These are phyloP conservation scores for Brenthis daphne DNA, from an alignment of 2,888 invertebrate genomes.

Conservation along the genomic window DNA sequence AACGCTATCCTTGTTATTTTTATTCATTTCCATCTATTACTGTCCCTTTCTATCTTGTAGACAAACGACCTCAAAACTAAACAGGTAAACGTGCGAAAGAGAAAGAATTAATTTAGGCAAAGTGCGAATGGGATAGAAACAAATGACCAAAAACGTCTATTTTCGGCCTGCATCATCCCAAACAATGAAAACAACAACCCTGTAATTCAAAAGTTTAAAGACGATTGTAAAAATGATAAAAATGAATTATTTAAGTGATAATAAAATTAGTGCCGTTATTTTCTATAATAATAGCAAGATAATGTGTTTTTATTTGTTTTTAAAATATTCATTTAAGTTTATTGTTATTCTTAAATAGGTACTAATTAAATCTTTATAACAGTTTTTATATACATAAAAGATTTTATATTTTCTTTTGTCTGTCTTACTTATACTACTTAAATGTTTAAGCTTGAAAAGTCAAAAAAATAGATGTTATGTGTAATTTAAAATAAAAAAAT, in stretches of 20 bases:
- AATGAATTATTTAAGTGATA: neutral
- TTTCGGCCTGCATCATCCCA: slow-evolving; percentile 11
- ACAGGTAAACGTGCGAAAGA: slow-evolving; percentile 23
- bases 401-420: too few species aligned
- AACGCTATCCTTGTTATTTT: slow-evolving; percentile 13
- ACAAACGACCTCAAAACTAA: neutral
- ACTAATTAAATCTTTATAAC: neutral
- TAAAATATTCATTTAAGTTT: neutral
- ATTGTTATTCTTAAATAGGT: neutral
- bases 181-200: slow-evolving; percentile 9
- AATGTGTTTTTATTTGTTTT: slow-evolving; percentile 5
- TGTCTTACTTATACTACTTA: too few species aligned
- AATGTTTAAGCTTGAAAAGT: too few species aligned
- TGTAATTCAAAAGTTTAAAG: slow-evolving; percentile 1
- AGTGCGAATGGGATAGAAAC: slow-evolving; percentile 18
- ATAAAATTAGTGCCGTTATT: slow-evolving; percentile 7
- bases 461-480: too few species aligned
- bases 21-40: slow-evolving; percentile 7
- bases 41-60: slow-evolving; percentile 10
- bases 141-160: slow-evolving; percentile 8
- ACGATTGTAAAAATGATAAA: slow-evolving; percentile 6
- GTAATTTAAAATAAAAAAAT: neutral
- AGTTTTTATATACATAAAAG: too few species aligned
- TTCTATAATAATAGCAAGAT: slow-evolving; percentile 7
- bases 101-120: neutral